A percentile compares a stretch with the other conserved stretches of the same genome.
These are phyloP conservation scores for Platypus cylindrus DNA, from an alignment of 2,888 invertebrate species.

Conservation along the genomic window DNA sequence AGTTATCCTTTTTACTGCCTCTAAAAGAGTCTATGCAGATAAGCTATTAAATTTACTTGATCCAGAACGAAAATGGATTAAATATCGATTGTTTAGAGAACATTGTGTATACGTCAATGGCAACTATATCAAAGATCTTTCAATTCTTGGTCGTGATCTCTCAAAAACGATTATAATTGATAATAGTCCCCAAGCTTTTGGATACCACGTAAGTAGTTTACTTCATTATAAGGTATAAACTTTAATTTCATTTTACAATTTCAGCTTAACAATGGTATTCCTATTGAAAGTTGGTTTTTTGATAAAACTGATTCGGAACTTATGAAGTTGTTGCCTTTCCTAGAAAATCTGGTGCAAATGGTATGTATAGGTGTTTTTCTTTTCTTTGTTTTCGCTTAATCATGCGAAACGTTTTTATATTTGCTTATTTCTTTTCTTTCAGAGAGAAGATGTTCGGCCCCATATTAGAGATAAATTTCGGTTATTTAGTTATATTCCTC, in stretches of 20 bases:
- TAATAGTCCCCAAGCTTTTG: conserved; percentile 88
- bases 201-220: conserved; percentile 54
- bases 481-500: conserved; percentile 77
- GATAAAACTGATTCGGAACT: conserved; percentile 82
- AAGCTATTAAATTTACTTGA: conserved; percentile 84
- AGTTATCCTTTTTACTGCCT: conserved; percentile 82
- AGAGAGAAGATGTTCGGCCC: conserved; percentile 88
- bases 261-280: conserved; percentile 89
- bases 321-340: conserved; percentile 81
- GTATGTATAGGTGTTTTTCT: conserved; percentile 41
- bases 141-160: conserved; percentile 83
- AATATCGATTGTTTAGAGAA: conserved; percentile 85
- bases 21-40: conserved; percentile 91
- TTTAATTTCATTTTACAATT: conserved; percentile 22
- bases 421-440: conserved; percentile 27
- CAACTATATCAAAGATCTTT: conserved; percentile 91
- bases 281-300: conserved; percentile 95
- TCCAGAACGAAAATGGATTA: conserved; percentile 77
- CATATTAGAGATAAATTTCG: conserved; percentile 83
- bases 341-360: conserved; percentile 71
- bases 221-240: conserved; percentile 1
- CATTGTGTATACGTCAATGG: conserved; percentile 93
- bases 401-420: not conserved
- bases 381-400: not conserved
- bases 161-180: conserved; percentile 79